phyloP scores from a whole-genome alignment of 2,888 invertebrate species.

The Caenorhabditis wallacei region DNA sequence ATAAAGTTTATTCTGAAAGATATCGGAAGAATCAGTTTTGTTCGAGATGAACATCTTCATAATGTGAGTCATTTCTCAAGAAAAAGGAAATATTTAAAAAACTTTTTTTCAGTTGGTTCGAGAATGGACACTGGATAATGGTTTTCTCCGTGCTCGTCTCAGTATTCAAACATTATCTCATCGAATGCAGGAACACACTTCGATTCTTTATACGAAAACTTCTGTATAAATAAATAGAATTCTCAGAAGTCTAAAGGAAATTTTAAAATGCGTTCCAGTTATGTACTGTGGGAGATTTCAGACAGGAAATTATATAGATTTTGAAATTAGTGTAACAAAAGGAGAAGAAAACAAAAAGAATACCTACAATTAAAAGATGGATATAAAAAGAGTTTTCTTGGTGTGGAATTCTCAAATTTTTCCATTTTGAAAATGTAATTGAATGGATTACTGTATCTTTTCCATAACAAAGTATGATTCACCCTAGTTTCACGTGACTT shows the following conservation, averaged over 20 bases:
- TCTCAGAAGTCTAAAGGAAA: background rate
- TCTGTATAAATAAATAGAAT: conserved; percentile 30
- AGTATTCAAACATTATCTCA: conserved; percentile 62
- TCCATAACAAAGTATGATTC: no score
- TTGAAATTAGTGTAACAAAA: no score
- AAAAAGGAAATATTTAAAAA: background rate
- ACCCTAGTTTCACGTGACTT: no score
- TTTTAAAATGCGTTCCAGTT: no score
- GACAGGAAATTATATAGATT: no score
- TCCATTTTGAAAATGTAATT: no score
- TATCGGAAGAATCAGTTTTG: conserved; percentile 65
- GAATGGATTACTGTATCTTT: no score
- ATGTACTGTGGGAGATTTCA: no score
- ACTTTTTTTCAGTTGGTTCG: conserved; percentile 54
- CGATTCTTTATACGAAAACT: conserved; percentile 58
- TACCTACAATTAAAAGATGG: no score
- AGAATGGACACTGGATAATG: conserved; percentile 55
- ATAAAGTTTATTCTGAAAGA: conserved; percentile 62
- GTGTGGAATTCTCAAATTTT: no score
- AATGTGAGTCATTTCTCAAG: conserved; percentile 35
- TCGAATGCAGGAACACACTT: conserved; percentile 64
- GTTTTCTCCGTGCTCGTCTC: conserved; percentile 50
- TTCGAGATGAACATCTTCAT: conserved; percentile 63
- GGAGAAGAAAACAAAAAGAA: no score
- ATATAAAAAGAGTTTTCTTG: no score